Base-by-base conservation (phyloP, 2,888 invertebrate species). In the Apoderus coryli region DNA sequence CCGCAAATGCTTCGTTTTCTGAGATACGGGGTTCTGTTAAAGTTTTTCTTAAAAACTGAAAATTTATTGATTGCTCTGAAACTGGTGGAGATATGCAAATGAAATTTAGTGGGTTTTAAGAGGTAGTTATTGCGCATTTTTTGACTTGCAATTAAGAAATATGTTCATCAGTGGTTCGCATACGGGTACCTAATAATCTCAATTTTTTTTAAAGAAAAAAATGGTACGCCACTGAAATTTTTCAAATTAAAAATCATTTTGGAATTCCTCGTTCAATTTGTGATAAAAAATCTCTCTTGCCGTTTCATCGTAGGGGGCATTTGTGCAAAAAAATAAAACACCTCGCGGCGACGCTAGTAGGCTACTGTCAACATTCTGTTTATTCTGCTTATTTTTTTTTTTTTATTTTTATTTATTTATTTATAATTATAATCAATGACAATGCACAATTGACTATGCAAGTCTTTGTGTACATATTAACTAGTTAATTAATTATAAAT, bases 1-100 rank as follows among this genome's bases (percentile, higher is more conserved):
- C 19, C 19, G 19, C 19, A 19, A 19, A 19, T 25, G 25, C 25
- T 7, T 25, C 25, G 25, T 25, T 25, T n/a, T 10, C 25, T 6
- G 25, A 25, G 7, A 25, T 25, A 25, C 25, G 25, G 25, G 25
- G 25, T 9, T n/a, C n/a, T n/a, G 25, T 7, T 6, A 25, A 9
- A 25, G 25, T 9, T 9, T 25, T 25, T 25, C 10, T 25, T 19
- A 19, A 19, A 19, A 19, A 19, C 6, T 19, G 19, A 19, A 7
- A 19, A 19, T 19, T 19, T 19, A 19, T 19, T 19, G 6, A 19
- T 19, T 19, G 19, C 19, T 6, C 19, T 19, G 19, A 19, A 19
- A 19, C n/a, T 6, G 19, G n/a, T 19, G 6, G n/a, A 19, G 19
- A 19, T 19, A 19, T 19, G 6, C 19, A 19, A 19, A 19, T 19